Evolutionary conservation across 23 tunicate genomes (phyloP), one percentile per base, ranked within the genome.

Genomic region (Ciona savignyi): DNA sequence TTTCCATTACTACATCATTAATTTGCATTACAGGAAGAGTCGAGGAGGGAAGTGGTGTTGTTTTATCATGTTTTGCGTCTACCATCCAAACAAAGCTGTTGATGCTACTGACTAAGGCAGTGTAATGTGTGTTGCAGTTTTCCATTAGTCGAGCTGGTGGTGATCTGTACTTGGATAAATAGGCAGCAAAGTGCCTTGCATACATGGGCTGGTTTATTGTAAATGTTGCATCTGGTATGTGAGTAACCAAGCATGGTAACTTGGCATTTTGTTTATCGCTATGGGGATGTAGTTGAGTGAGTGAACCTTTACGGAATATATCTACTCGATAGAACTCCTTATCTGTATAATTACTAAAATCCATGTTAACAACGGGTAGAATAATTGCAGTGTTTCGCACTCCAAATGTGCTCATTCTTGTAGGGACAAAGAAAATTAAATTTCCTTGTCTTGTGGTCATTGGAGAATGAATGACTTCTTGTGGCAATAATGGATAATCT

Each of bases 151-250:
- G 35, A 4, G 76, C 29, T 30, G 66, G 42, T 24, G 91, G 91
- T n/a, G 91, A 70, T 3, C 34, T 21, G 71, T 34, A 85, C 1
- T 23, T 21, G 1, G 91, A 72, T 6, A 78, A 60, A 62, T 75
- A 85, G 2, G 83, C 91, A 2, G 91, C 76, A 20, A 85, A 66
- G 33, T 85, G 91, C 1, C 22, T 48, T 21, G 51, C 91, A 78
- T 85, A 85, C 91, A 85, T 85, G 24, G 91, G 91, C 56, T 85
- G 91, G 21, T 25, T 25, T 24, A 78, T 73, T 29, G 65, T 51
- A 26, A 78, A 72, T 0, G 33, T 56, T 48, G 49, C 27, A 30
- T 31, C 22, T 27, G 79, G 84, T 34, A 85, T 29, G 11, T 2
- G 1, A 21, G 72, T 51, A 2, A 66, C 62, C 2, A 85, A 20